phyloP scores from a whole-genome alignment of 2,113 vertebrate species.

The Hyperopisus bebe region DNA sequence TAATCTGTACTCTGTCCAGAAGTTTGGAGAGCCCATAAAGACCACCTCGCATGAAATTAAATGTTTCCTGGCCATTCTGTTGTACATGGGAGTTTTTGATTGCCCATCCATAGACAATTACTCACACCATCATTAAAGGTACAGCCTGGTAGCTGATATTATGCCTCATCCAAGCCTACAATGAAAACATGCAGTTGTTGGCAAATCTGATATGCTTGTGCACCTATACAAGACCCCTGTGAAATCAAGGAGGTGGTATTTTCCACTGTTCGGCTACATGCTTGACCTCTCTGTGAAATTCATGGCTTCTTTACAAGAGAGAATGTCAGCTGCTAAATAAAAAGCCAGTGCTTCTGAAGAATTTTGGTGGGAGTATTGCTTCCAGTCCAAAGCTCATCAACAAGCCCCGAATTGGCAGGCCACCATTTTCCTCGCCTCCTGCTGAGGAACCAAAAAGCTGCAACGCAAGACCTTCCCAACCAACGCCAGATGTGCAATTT shows the following conservation, averaged over 20 bases:
- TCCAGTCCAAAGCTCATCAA: not conserved
- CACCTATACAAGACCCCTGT: not conserved
- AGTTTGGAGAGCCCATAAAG: not conserved
- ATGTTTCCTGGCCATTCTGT: not conserved
- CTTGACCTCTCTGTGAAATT: not conserved
- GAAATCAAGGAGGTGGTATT: not conserved
- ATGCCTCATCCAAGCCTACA: not conserved
- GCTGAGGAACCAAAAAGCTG: not conserved
- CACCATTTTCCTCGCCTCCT: not conserved
- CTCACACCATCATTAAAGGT: not conserved
- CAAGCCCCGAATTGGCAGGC: not conserved
- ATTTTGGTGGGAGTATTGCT: not conserved
- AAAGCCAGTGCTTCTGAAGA: not conserved
- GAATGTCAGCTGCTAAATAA: not conserved
- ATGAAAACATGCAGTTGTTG: not conserved
- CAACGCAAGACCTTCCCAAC: not conserved
- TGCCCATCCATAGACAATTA: conserved; percentile 4
- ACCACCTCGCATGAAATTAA: not conserved
- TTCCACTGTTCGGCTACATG: not conserved
- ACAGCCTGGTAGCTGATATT: not conserved
- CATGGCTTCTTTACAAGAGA: not conserved
- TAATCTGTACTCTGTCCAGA: not conserved
- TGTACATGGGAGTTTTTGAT: not conserved
- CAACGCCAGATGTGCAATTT: not conserved
- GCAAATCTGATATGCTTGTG: not conserved